Conservation (phyloP, 2,888 invertebrate species). For the Meloe dianella region DNA sequence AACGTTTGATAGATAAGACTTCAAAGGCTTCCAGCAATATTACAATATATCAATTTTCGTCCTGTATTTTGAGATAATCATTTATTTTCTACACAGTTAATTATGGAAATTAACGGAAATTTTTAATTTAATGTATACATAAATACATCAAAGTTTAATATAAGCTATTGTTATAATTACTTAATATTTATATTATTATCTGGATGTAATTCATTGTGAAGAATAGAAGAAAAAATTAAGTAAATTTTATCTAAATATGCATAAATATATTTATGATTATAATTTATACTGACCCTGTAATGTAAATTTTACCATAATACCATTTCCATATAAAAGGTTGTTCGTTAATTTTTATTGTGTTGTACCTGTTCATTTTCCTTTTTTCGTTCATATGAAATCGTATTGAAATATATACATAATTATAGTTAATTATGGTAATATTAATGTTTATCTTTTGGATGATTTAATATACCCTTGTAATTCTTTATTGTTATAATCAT, state of each 20-base stretch:
- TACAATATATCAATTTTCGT: neutral
- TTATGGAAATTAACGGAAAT: neutral
- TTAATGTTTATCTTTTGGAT: neutral
- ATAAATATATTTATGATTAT: neutral
- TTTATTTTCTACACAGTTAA: neutral
- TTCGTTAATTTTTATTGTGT: neutral
- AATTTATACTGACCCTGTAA: neutral
- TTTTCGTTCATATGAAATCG: neutral
- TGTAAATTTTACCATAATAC: neutral
- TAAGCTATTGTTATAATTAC: no score
- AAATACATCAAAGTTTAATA: no score
- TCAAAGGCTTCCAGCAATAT: neutral
- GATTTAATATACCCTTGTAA: slow-evolving; percentile 5
- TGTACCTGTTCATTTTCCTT: neutral
- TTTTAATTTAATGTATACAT: no score
- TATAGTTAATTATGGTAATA: neutral
- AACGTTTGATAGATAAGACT: neutral
- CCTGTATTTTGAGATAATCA: neutral
- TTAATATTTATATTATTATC: no score
- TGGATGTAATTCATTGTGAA: neutral
- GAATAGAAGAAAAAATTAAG: neutral
- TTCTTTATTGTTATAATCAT: neutral
- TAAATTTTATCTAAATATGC: no score
- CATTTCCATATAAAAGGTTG: neutral
- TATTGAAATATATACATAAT: neutral